Base-by-base conservation (phyloP, 2,797 vertebrate species). In the Megalops cyprinoides region DNA sequence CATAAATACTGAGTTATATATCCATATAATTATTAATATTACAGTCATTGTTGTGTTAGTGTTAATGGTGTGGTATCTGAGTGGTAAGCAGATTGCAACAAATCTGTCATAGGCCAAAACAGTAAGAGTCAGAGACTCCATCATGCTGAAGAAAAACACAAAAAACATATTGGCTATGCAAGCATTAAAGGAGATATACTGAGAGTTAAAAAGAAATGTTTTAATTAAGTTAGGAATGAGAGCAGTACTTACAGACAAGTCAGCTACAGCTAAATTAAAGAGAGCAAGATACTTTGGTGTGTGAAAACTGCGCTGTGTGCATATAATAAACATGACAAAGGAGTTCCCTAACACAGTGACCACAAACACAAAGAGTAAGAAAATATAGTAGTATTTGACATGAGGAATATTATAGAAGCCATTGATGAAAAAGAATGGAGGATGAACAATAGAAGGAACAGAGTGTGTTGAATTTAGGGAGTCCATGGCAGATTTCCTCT, bases 71-170 rank as follows among this genome's bases (percentile, higher is more conserved):
- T 85, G 80, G 74, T 86, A 85, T 20, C 71, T 56, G 34, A 85
- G 55, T 34, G 83, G 85, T 56, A 86, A 86, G 74, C 85, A 86
- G 48, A 86, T 86, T 23, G 85, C 85, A 23, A 86, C 44, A 10
- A 85, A 58, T 75, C 85, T 85, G 67, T 85, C 85, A 83, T 85
- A 86, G 8, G 82, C 82, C 74, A 86, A 55, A 25, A 80, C 44
- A 37, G 83, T 60, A 55, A 86, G 69, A 18, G 82, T 83, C n/a
- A 84, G 73, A 67, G 83, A 80, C 15, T 86, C 79, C 73, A 82
- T 1, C 3, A 23, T 42, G 74, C 74, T 75, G 10, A 84, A 86
- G 46, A 84, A 75, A 46, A 53, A 79, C 0, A 85, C 80, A 80
- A 86, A 86, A 80, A 80, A 85, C 81, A 86, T 83, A 62, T 85